phyloP scores from a whole-genome alignment of 1,140 invertebrate species.

The Lerema accius region DNA sequence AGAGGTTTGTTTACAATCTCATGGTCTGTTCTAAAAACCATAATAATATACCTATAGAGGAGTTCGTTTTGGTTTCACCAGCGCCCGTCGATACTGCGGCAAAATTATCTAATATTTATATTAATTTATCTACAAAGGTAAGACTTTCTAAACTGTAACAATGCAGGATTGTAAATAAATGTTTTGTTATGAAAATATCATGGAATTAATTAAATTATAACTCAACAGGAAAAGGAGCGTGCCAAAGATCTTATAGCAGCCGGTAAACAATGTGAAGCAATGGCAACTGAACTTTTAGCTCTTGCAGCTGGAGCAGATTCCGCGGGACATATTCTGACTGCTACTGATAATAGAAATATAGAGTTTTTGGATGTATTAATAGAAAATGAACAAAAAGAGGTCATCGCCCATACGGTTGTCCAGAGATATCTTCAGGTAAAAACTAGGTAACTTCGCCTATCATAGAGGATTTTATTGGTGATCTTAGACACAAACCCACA shows the following conservation, averaged over 20 bases:
- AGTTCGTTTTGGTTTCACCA: slow-evolving; percentile 97
- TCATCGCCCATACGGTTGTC: slow-evolving; percentile 94
- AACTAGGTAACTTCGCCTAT: slow-evolving; percentile 79
- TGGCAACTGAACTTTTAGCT: slow-evolving; percentile 98
- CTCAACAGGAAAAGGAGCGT: slow-evolving; percentile 94
- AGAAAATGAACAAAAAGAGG: slow-evolving; percentile 99
- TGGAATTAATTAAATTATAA: slow-evolving; percentile 14
- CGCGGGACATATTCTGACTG: slow-evolving; percentile 94
- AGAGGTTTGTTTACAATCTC: slow-evolving; percentile 98
- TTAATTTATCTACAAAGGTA: slow-evolving; percentile 92
- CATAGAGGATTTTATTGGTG: slow-evolving; percentile 26
- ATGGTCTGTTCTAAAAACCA: slow-evolving; percentile 99
- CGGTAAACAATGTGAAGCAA: slow-evolving; percentile 97
- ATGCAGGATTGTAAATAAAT: too few relatives aligned
- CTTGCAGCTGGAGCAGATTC: slow-evolving; percentile 97
- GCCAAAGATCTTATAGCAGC: slow-evolving; percentile 97
- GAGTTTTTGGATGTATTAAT: slow-evolving; percentile 99
- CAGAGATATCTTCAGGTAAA: slow-evolving; percentile 93
- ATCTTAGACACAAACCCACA: slow-evolving; percentile 1
- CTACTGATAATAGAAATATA: slow-evolving; percentile 94
- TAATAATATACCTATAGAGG: slow-evolving; percentile 97
- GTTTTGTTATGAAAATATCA: slow-evolving; percentile 9
- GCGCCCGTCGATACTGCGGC: slow-evolving; percentile 99
- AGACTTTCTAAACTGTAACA: too few relatives aligned
- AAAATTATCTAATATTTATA: slow-evolving; percentile 97